Evolutionary conservation across 1,140 invertebrate species (phyloP).

Genomic region (Aphaenogaster ashmeadi): DNA sequence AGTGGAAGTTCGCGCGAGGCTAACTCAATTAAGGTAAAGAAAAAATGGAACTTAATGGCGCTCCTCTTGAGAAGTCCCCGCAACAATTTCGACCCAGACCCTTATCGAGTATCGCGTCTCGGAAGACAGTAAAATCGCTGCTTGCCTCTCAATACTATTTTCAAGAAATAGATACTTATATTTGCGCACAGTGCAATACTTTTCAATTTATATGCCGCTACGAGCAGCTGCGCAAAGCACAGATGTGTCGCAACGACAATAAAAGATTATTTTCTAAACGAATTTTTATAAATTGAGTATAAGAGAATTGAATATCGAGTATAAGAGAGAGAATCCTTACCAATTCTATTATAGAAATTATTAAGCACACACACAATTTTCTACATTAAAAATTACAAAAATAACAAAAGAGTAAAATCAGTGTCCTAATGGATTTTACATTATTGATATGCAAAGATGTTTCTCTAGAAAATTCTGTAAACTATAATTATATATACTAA

Average conservation of each 20-base stretch:
- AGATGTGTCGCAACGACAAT: constrained; percentile 23
- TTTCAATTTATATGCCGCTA: constrained; percentile 34
- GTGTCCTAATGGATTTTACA: neutral
- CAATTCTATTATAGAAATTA: neutral
- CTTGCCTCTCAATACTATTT: constrained; percentile 23
- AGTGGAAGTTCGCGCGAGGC: constrained; percentile 69
- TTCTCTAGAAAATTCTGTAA: neutral
- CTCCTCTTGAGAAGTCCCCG: constrained; percentile 40
- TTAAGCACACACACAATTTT: neutral
- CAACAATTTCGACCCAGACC: constrained; percentile 62
- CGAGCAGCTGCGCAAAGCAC: constrained; percentile 21
- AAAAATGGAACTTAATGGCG: constrained; percentile 73
- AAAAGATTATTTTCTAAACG: constrained; percentile 38
- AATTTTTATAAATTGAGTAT: neutral
- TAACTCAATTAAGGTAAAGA: constrained; percentile 67
- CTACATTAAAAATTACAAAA: neutral
- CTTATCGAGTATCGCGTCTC: constrained; percentile 3
- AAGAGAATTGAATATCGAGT: neutral
- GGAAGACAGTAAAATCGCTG: constrained; percentile 34
- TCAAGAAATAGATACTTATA: constrained; percentile 22
- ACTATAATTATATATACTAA: neutral
- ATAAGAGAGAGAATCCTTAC: neutral
- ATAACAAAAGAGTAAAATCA: neutral
- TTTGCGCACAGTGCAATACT: neutral
- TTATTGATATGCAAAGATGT: neutral